Conservation (phyloP, 2,888 invertebrate genomes). For the Scelioninae gen. 1 region DNA sequence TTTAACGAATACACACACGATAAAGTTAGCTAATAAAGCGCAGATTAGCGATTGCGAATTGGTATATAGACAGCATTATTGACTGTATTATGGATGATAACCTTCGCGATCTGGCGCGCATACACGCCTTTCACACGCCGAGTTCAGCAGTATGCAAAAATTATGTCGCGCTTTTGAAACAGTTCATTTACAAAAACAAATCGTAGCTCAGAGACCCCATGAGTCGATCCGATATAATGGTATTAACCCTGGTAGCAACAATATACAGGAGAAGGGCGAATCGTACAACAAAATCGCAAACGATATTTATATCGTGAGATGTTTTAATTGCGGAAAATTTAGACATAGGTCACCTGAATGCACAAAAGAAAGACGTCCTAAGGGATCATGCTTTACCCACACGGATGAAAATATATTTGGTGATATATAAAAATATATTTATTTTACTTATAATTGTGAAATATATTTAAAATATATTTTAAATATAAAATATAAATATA, state of each 20-base stretch:
- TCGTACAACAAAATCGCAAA: no score
- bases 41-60: background rate
- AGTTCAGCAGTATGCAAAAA: background rate
- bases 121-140: no score
- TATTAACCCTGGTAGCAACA: no score
- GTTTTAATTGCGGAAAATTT: slow-evolving; percentile 40
- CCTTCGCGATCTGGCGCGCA: background rate
- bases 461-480: no score
- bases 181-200: background rate
- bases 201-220: background rate
- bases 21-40: background rate
- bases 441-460: no score
- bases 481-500: no score
- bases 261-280: no score
- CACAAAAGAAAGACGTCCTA: slow-evolving; percentile 11
- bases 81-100: background rate
- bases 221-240: no score
- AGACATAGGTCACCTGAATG: slow-evolving; percentile 11
- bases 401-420: no score
- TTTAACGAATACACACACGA: background rate
- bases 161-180: no score
- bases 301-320: background rate
- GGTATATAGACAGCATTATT: background rate
- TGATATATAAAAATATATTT: no score
- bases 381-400: slow-evolving; percentile 26